Percentiles rank a stretch among this genome's conserved stretches.
Conservation (phyloP, 2,797 vertebrate genomes). For the Cichlasoma orientale region DNA sequence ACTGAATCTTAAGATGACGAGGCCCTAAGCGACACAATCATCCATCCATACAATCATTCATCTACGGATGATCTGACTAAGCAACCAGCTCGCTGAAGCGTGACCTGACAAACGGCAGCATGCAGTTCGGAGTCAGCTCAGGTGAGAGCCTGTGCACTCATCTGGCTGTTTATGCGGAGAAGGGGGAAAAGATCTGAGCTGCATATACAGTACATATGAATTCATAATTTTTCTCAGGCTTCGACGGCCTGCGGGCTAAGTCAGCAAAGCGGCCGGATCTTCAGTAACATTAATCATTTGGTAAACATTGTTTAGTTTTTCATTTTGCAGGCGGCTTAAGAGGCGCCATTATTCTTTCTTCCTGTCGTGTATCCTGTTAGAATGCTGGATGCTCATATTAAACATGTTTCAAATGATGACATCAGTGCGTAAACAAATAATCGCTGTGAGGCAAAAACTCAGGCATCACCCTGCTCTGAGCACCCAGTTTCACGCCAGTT, state of each 20-base stretch:
- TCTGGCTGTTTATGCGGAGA: background rate
- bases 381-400: background rate
- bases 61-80: background rate
- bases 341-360: no score
- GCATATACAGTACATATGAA: no score
- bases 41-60: background rate
- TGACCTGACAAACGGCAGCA: background rate
- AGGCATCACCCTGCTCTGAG: background rate
- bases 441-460: background rate
- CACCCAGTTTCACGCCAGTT: no score
- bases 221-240: no score
- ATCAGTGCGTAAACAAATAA: background rate
- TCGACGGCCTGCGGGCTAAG: background rate
- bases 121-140: background rate
- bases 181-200: background rate
- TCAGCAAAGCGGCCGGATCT: background rate
- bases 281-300: background rate
- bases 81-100: background rate
- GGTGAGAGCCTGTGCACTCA: background rate
- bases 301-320: background rate
- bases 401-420: background rate
- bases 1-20: slow-evolving; percentile 1
- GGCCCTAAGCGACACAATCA: slow-evolving; percentile 1
- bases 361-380: background rate
- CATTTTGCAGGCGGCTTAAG: background rate